Conservation (phyloP, 2,888 invertebrate genomes). For the Parnassius mnemosyne region DNA sequence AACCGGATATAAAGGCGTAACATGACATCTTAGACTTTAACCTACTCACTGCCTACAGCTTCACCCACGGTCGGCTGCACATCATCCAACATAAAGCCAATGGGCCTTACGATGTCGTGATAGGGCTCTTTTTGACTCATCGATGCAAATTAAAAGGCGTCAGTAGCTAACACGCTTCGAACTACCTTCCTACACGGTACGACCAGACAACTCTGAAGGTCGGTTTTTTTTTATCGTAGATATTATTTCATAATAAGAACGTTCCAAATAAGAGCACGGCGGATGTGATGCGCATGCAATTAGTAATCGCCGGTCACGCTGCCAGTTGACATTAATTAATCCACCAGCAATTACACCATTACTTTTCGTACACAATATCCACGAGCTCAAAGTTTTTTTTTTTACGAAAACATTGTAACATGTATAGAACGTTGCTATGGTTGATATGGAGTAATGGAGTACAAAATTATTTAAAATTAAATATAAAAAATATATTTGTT, state of each 20-base stretch:
- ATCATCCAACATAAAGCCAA: not conserved
- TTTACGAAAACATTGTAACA: too few relatives aligned
- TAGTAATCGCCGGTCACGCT: constrained; percentile 8
- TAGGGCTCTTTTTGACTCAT: constrained; percentile 4
- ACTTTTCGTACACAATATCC: not conserved
- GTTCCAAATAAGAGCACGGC: constrained; percentile 1
- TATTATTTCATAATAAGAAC: constrained; percentile 10
- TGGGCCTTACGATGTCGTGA: constrained; percentile 9
- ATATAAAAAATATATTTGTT: too few relatives aligned
- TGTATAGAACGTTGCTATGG: too few relatives aligned
- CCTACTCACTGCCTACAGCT: not conserved
- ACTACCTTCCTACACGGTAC: constrained; percentile 2
- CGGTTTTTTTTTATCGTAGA: constrained; percentile 14
- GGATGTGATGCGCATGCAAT: constrained; percentile 15
- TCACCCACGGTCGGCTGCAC: constrained; percentile 8
- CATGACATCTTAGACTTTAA: constrained; percentile 6
- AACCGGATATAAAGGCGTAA: not conserved
- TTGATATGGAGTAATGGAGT: too few relatives aligned
- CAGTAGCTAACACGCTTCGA: not conserved
- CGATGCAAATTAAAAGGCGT: not conserved
- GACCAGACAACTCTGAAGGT: constrained; percentile 11
- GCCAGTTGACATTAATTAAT: constrained; percentile 21
- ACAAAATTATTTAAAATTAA: too few relatives aligned
- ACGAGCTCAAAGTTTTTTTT: not conserved
- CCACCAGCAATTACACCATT: constrained; percentile 12